Conservation (phyloP, 2,888 invertebrate species). For the Micoletzkya japonica region DNA sequence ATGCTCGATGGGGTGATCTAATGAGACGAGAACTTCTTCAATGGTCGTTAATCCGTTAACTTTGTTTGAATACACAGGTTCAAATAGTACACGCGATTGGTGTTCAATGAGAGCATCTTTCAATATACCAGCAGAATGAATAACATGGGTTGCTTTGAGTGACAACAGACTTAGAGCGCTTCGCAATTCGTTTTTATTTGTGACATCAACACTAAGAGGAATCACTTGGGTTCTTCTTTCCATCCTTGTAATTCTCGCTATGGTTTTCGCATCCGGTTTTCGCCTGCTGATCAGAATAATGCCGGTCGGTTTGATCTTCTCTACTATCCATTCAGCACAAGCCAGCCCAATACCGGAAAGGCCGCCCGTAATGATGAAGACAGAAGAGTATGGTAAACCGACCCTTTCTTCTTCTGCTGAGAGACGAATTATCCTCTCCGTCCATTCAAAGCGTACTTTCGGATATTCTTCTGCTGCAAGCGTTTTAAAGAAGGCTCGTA, state of each 20-base stretch:
- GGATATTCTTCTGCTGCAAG: constrained; percentile 41
- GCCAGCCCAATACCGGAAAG: constrained; percentile 55
- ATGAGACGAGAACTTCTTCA: constrained; percentile 23
- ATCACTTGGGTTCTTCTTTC: constrained; percentile 29
- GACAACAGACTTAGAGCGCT: constrained; percentile 31
- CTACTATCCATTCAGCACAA: constrained; percentile 44
- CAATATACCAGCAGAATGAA: constrained; percentile 56
- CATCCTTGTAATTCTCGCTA: constrained; percentile 31
- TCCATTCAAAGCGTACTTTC: constrained; percentile 27
- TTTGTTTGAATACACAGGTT: constrained; percentile 50
- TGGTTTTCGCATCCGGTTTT: constrained; percentile 32
- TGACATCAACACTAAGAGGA: constrained; percentile 38
- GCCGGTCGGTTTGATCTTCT: constrained; percentile 33
- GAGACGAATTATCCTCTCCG: not conserved
- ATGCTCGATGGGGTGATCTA: constrained; percentile 30
- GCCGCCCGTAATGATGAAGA: constrained; percentile 58
- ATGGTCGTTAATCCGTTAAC: not conserved
- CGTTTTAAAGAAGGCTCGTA: constrained; percentile 43
- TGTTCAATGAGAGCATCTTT: constrained; percentile 46
- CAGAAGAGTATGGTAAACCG: not conserved
- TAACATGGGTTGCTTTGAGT: constrained; percentile 39
- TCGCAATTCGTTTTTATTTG: constrained; percentile 33
- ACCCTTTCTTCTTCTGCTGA: constrained; percentile 3
- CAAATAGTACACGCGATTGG: constrained; percentile 42
- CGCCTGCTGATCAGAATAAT: constrained; percentile 43